A percentile compares a stretch with the other conserved stretches of the same genome.
These are phyloP conservation scores for Pelodytes ibericus DNA, from an alignment of 2,797 vertebrate species.

Conservation along the genomic window DNA sequence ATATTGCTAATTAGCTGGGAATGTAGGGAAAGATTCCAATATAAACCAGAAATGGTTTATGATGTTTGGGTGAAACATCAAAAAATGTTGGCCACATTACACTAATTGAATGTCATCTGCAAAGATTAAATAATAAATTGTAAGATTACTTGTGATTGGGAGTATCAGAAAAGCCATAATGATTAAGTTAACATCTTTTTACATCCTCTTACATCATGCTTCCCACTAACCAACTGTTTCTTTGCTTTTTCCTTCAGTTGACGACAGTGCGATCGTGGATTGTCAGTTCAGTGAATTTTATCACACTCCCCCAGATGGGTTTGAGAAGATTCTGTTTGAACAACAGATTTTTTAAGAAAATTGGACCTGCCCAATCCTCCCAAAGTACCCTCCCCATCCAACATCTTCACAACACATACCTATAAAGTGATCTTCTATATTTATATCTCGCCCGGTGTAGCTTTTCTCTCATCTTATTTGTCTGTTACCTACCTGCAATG, in stretches of 20 bases:
- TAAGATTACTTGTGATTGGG: no score
- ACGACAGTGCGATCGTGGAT: constrained; percentile 98
- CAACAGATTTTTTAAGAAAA: constrained; percentile 96
- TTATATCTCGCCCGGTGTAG: constrained; percentile 57
- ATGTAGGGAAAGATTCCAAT: no score
- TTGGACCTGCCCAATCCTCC: constrained; percentile 62
- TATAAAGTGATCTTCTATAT: constrained; percentile 70
- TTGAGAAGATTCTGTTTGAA: constrained; percentile 98
- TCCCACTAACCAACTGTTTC: constrained; percentile 56
- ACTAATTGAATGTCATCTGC: no score
- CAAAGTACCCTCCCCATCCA: constrained; percentile 73
- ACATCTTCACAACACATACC: constrained; percentile 69
- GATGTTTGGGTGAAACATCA: no score
- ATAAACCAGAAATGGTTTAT: no score
- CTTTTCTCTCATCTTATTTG: no score
- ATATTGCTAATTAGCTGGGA: no score
- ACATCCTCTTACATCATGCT: background rate
- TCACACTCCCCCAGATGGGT: constrained; percentile 88
- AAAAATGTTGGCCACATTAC: no score
- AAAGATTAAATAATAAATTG: no score
- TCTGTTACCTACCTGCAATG: no score
- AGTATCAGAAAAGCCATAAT: no score
- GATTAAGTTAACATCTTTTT: no score
- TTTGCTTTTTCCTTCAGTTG: constrained; percentile 80
- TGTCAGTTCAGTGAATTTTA: constrained; percentile 99